Conservation (phyloP, 2,888 invertebrate species). For the Oxycera nigricornis region DNA sequence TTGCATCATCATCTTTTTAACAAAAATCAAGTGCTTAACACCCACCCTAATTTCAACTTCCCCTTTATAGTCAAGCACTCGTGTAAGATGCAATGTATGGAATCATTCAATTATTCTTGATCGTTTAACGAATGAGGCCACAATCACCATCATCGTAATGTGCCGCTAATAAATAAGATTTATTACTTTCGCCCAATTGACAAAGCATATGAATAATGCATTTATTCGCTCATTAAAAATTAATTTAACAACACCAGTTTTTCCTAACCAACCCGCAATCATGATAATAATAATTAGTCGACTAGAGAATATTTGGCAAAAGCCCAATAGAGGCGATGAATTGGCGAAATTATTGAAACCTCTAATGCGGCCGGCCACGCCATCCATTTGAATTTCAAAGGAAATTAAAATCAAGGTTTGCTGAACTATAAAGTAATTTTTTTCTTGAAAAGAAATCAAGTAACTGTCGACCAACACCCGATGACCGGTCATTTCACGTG, state of each 20-base stretch:
- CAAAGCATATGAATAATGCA: slow-evolving; percentile 17
- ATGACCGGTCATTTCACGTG: slow-evolving; percentile 14
- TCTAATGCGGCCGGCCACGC: not conserved
- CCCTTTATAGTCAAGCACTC: not conserved
- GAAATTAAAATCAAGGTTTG: not conserved
- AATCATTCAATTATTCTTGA: not conserved
- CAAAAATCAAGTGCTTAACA: slow-evolving; percentile 23
- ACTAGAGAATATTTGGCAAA: not conserved
- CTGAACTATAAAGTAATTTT: not conserved
- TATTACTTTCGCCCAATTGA: slow-evolving; percentile 29
- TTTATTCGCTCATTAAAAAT: slow-evolving; percentile 21
- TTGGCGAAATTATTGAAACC: not conserved
- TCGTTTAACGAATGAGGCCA: slow-evolving; percentile 12
- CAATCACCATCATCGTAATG: not conserved
- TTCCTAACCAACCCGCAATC: not conserved
- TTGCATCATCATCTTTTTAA: not conserved
- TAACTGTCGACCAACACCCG: slow-evolving; percentile 18
- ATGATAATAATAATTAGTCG: not conserved
- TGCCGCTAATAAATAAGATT: not conserved
- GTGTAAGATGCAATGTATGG: not conserved
- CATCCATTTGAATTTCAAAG: not conserved
- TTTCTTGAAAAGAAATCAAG: not conserved
- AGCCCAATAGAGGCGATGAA: not conserved
- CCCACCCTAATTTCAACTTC: slow-evolving; percentile 16
- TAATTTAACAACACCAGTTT: not conserved